A percentile compares a stretch with the other conserved stretches of the same genome.
phyloP scores from a whole-genome alignment of 1,140 invertebrate genomes.

The Maniola jurtina region DNA sequence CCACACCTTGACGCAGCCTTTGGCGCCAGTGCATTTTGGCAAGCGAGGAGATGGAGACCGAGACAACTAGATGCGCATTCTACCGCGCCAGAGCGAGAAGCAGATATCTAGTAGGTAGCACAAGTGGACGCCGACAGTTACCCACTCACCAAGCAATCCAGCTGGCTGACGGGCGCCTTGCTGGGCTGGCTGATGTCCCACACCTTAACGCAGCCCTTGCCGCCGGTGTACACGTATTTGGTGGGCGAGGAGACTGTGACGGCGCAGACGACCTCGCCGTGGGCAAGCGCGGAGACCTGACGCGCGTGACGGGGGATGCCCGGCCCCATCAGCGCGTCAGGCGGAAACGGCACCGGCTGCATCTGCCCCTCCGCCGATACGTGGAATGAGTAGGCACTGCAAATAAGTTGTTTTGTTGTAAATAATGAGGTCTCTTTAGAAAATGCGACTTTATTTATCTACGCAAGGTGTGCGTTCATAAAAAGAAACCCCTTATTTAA shows the following conservation, averaged over 20 bases:
- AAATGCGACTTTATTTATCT: too few relatives aligned
- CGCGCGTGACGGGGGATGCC: constrained; percentile 96
- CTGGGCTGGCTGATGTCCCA: constrained; percentile 93
- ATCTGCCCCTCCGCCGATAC: constrained; percentile 91
- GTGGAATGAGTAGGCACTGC: constrained; percentile 95
- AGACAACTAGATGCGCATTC: constrained; percentile 6
- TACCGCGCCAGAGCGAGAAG: background rate
- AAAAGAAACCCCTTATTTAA: too few relatives aligned
- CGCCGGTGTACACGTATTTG: constrained; percentile 94
- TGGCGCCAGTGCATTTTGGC: too few relatives aligned
- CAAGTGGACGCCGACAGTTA: constrained; percentile 56
- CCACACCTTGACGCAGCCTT: too few relatives aligned
- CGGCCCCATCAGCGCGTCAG: constrained; percentile 94
- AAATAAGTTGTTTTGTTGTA: constrained; percentile 28
- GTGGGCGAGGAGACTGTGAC: constrained; percentile 86
- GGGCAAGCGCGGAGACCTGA: constrained; percentile 87
- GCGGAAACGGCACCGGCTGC: constrained; percentile 96
- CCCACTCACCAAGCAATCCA: constrained; percentile 92
- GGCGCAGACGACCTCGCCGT: constrained; percentile 96
- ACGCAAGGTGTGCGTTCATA: too few relatives aligned
- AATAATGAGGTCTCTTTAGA: too few relatives aligned
- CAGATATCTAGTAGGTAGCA: background rate
- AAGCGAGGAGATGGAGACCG: too few relatives aligned
- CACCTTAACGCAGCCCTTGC: constrained; percentile 98
- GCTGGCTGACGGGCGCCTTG: constrained; percentile 86